Conservation (phyloP, 2,888 invertebrate species). For the Acheta domesticus region DNA sequence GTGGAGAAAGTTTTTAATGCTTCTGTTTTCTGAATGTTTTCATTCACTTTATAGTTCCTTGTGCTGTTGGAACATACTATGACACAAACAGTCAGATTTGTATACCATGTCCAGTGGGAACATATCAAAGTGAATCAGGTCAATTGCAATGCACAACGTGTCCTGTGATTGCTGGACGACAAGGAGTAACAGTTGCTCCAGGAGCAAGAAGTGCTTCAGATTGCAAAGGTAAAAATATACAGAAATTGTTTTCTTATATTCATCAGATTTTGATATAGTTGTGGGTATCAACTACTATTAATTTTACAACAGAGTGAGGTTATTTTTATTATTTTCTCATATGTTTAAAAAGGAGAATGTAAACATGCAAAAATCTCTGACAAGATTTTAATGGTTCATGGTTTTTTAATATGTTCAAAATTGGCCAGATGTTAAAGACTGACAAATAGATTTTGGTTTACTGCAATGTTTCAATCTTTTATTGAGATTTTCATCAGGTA, state of each 20-base stretch:
- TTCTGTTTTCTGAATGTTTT: too few species aligned
- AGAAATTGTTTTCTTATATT: background rate
- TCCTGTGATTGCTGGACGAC: slow-evolving; percentile 83
- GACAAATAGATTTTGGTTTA: too few species aligned
- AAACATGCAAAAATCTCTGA: too few species aligned
- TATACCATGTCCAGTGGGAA: slow-evolving; percentile 79
- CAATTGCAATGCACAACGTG: slow-evolving; percentile 86
- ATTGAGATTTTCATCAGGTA: too few species aligned
- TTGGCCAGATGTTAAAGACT: too few species aligned
- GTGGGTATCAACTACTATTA: background rate
- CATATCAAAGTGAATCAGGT: slow-evolving; percentile 90
- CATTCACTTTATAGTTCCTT: slow-evolving; percentile 63
- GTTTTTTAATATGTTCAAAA: too few species aligned
- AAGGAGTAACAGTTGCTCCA: slow-evolving; percentile 80
- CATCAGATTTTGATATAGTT: too few species aligned
- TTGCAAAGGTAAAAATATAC: slow-evolving; percentile 64
- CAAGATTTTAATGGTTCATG: too few species aligned
- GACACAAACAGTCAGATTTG: slow-evolving; percentile 74
- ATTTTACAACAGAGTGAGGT: background rate
- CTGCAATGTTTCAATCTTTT: too few species aligned
- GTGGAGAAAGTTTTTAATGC: too few species aligned
- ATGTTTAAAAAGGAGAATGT: too few species aligned
- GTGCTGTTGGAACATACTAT: slow-evolving; percentile 86
- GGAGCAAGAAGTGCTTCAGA: slow-evolving; percentile 85
- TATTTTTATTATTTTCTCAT: too few species aligned